These are phyloP conservation scores for Drosophila lini DNA, from an alignment of 1,140 invertebrate genomes.

Conservation along the genomic window DNA sequence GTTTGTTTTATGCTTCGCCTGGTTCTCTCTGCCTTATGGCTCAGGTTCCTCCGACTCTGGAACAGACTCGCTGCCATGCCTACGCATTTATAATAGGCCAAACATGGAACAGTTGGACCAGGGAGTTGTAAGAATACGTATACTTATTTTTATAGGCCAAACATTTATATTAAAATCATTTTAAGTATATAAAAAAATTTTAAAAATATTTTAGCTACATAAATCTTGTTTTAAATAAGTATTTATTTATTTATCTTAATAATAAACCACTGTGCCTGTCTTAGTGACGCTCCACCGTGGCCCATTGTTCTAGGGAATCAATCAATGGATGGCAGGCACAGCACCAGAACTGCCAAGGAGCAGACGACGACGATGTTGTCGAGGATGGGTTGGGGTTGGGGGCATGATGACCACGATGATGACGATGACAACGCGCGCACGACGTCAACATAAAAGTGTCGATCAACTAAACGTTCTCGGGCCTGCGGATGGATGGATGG, in stretches of 20 bases:
- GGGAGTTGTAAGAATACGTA: not conserved
- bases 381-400: constrained; percentile 1
- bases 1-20: constrained; percentile 79
- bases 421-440: constrained; percentile 80
- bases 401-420: constrained; percentile 50
- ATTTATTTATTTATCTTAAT: too few species aligned
- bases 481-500: constrained; percentile 15
- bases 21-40: constrained; percentile 51
- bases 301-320: constrained; percentile 80
- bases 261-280: constrained; percentile 32
- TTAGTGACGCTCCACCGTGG: constrained; percentile 33
- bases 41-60: constrained; percentile 50
- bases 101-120: constrained; percentile 56
- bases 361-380: not conserved
- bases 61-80: constrained; percentile 49
- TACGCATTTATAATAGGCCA: constrained; percentile 76
- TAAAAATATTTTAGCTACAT: not conserved
- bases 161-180: not conserved
- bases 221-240: not conserved
- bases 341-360: constrained; percentile 74
- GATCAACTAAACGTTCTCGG: constrained; percentile 81
- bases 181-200: not conserved
- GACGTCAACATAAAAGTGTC: constrained; percentile 82
- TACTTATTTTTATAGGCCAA: too few species aligned
- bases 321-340: constrained; percentile 75